A percentile compares a stretch with the other conserved stretches of the same genome.
Evolutionary conservation across 1,140 invertebrate genomes (phyloP).

Genomic region (Hyphantria cunea): DNA sequence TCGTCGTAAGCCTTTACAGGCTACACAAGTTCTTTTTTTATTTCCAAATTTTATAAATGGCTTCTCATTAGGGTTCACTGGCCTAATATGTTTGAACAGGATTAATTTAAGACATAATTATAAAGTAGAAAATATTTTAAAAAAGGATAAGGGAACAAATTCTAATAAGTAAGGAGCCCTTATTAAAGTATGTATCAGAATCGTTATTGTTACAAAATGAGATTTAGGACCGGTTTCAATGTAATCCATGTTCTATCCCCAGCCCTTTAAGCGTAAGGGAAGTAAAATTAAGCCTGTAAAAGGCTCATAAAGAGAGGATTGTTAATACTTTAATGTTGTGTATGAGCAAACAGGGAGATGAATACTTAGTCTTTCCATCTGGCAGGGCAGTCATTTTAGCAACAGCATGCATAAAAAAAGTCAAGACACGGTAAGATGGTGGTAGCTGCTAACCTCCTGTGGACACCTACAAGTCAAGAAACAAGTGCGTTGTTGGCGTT

Average conservation of each 20-base stretch:
- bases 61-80: slow-evolving; percentile 14
- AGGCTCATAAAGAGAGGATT: slow-evolving; percentile 12
- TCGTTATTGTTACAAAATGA: slow-evolving; percentile 29
- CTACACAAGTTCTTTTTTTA: neutral
- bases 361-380: no score
- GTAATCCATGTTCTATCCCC: slow-evolving; percentile 21
- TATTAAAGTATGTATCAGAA: slow-evolving; percentile 28
- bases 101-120: slow-evolving; percentile 15
- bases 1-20: no score
- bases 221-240: slow-evolving; percentile 20
- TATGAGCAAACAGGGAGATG: no score
- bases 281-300: slow-evolving; percentile 20
- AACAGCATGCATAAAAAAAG: no score
- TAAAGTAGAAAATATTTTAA: slow-evolving; percentile 22
- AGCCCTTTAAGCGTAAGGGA: slow-evolving; percentile 27
- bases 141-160: slow-evolving; percentile 23
- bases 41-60: slow-evolving; percentile 10
- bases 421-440: no score
- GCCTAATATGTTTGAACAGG: slow-evolving; percentile 4
- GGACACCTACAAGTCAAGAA: no score
- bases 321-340: slow-evolving; percentile 22
- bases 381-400: no score
- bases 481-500: no score
- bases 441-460: no score
- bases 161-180: slow-evolving; percentile 12